These are phyloP conservation scores for Phortica magna DNA, from an alignment of 2,888 invertebrate species.

Conservation along the genomic window DNA sequence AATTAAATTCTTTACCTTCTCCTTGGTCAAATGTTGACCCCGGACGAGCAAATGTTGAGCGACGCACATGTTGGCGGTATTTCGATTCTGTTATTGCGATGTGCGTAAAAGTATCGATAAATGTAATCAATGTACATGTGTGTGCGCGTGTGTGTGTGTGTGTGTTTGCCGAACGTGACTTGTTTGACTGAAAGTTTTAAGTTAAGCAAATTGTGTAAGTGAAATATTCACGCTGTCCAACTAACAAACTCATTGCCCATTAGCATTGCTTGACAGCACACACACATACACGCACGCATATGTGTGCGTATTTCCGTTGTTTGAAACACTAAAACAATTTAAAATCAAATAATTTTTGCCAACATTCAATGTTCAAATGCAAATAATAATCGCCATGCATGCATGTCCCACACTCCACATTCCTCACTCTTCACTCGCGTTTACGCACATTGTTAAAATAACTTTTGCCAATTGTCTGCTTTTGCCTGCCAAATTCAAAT, in stretches of 20 bases:
- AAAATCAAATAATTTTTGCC: slow-evolving; percentile 17
- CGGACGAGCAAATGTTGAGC: background rate
- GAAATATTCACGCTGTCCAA: slow-evolving; percentile 29
- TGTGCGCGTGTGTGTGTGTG: background rate
- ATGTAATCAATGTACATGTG: slow-evolving; percentile 14
- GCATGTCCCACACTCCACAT: background rate
- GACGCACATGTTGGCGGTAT: background rate
- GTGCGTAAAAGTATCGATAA: slow-evolving; percentile 9
- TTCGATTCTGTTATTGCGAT: background rate
- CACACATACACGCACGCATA: background rate
- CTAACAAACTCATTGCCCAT: slow-evolving; percentile 9
- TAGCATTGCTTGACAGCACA: slow-evolving; percentile 11
- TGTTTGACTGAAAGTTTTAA: slow-evolving; percentile 21
- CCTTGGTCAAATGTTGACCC: slow-evolving; percentile 32
- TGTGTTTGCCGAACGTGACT: slow-evolving; percentile 28
- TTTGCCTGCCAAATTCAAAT: slow-evolving; percentile 12
- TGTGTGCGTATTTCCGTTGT: slow-evolving; percentile 10
- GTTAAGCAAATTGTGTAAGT: slow-evolving; percentile 25
- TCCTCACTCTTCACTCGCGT: background rate
- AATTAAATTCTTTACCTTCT: slow-evolving; percentile 30
- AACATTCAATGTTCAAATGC: slow-evolving; percentile 17
- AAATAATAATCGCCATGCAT: slow-evolving; percentile 9
- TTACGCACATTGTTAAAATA: background rate
- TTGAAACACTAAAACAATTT: slow-evolving; percentile 17
- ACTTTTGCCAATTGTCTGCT: slow-evolving; percentile 7